Evolutionary conservation across 2,113 vertebrate genomes (phyloP).

Genomic region (Lepus timidus): DNA sequence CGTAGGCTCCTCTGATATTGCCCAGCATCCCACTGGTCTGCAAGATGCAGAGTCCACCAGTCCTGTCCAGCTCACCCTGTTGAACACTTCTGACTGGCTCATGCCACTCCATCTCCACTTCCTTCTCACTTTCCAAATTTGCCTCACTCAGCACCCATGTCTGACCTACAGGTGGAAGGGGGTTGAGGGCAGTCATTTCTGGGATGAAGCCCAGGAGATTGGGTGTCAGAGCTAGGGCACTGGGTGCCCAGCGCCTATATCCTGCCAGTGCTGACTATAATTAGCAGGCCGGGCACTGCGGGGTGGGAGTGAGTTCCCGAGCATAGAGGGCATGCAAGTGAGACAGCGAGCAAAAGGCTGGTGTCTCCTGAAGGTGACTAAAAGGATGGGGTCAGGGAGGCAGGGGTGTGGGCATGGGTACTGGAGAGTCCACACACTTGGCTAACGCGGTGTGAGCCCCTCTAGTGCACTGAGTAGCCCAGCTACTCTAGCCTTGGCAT

Average conservation of each 20-base stretch:
- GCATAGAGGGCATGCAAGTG: not conserved
- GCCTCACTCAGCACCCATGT: conserved; percentile 59
- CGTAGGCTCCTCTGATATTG: not conserved
- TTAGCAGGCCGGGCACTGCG: conserved; percentile 64
- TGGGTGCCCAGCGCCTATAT: not conserved
- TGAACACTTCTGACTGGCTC: not conserved
- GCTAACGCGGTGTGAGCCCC: not conserved
- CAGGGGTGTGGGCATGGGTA: rapidly evolving
- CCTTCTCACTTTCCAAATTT: conserved; percentile 2
- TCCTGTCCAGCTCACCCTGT: too few relatives aligned
- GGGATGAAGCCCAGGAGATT: conserved; percentile 45
- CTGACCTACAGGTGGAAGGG: conserved; percentile 52
- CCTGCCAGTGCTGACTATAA: conserved; percentile 74
- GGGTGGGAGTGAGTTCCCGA: not conserved
- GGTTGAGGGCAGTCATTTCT: conserved; percentile 23
- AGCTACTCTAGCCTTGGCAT: not conserved
- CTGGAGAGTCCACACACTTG: not conserved
- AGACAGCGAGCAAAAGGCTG: not conserved
- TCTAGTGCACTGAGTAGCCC: not conserved
- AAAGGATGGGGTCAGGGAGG: not conserved
- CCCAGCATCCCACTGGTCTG: not conserved
- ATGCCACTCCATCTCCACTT: not conserved
- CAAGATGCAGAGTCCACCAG: not conserved
- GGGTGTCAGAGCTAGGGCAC: conserved; percentile 62
- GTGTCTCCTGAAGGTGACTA: not conserved